Conservation (phyloP, 2,888 invertebrate genomes). For the Elmis aenea region DNA sequence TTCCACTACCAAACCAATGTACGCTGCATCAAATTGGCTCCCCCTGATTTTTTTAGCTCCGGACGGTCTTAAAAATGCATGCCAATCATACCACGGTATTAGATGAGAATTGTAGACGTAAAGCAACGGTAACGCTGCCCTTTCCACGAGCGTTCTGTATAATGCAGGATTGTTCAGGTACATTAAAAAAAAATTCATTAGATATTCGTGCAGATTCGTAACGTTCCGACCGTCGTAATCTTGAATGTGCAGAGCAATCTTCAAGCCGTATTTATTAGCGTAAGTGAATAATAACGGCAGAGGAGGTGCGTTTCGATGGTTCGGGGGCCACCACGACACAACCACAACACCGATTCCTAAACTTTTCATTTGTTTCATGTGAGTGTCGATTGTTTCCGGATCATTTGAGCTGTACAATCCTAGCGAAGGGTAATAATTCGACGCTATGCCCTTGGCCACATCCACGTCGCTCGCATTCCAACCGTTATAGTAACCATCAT, state of each 20-base stretch:
- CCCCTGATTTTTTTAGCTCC: slow-evolving; percentile 45
- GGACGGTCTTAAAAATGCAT: slow-evolving; percentile 39
- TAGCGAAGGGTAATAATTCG: slow-evolving; percentile 48
- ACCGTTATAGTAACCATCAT: slow-evolving; percentile 28
- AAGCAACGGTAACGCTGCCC: slow-evolving; percentile 47
- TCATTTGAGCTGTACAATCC: slow-evolving; percentile 51
- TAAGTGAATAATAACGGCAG: slow-evolving; percentile 21
- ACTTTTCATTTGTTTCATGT: slow-evolving; percentile 46
- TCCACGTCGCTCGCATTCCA: neutral
- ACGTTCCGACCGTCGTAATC: slow-evolving; percentile 49
- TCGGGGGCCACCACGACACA: slow-evolving; percentile 51
- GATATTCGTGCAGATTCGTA: slow-evolving; percentile 42
- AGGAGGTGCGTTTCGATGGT: slow-evolving; percentile 28
- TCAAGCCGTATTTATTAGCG: slow-evolving; percentile 43
- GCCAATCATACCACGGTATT: slow-evolving; percentile 49
- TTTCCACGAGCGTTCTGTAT: slow-evolving; percentile 42
- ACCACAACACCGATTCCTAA: slow-evolving; percentile 48
- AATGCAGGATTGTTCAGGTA: slow-evolving; percentile 53
- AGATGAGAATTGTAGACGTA: slow-evolving; percentile 57
- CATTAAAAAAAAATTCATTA: slow-evolving; percentile 43
- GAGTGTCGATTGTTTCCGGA: slow-evolving; percentile 41
- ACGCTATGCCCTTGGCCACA: slow-evolving; percentile 42
- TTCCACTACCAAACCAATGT: slow-evolving; percentile 52
- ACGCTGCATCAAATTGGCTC: slow-evolving; percentile 51
- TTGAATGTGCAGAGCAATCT: slow-evolving; percentile 52